Conservation (phyloP, 2,797 vertebrate species). For the Tadarida brasiliensis region DNA sequence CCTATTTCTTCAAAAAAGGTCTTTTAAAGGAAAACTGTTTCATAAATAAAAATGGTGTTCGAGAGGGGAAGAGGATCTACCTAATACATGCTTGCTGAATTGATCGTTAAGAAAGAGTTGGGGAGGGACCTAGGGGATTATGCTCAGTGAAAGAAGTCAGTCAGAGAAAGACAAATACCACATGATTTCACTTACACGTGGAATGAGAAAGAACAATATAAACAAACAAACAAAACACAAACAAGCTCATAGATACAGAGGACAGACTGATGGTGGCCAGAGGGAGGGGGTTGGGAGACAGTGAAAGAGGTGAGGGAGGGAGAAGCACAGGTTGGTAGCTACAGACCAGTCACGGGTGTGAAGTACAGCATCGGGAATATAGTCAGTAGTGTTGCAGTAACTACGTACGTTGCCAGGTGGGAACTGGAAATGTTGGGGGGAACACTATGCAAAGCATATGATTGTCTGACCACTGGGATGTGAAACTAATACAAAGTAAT, state of each 20-base stretch:
- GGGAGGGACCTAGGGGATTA: neutral
- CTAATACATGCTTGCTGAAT: neutral
- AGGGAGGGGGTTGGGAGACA: neutral
- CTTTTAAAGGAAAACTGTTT: neutral
- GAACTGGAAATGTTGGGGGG: neutral
- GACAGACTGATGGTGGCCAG: neutral
- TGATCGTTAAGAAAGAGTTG: neutral
- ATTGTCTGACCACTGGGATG: neutral
- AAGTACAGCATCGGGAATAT: neutral
- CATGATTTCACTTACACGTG: neutral
- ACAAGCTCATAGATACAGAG: neutral
- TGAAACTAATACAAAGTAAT: neutral
- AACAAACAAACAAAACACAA: neutral
- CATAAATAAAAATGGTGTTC: neutral
- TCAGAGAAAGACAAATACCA: neutral
- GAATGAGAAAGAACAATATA: neutral
- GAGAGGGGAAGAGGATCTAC: neutral
- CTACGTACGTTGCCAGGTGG: neutral
- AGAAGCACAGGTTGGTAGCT: neutral
- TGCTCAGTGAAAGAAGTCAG: neutral
- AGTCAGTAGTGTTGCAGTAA: neutral
- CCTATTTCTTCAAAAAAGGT: constrained; percentile 8
- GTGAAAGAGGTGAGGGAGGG: neutral
- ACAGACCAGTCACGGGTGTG: neutral
- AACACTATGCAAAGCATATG: neutral